Percentiles rank a stretch among this genome's conserved stretches.
These are phyloP conservation scores for Hylyphantes graminicola DNA, from an alignment of 1,140 invertebrate genomes.

Conservation along the genomic window DNA sequence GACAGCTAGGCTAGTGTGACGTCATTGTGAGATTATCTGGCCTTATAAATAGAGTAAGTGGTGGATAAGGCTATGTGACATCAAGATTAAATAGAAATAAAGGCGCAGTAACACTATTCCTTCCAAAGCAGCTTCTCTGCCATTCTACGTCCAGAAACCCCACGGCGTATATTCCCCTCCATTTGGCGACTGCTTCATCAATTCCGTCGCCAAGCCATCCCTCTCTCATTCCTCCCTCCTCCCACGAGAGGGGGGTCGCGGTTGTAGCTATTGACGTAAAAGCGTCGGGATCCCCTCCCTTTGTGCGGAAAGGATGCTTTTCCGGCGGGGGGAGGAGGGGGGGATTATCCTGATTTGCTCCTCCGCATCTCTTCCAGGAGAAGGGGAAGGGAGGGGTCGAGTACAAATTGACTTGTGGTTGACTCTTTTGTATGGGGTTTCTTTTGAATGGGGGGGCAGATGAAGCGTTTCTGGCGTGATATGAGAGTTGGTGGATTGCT, in stretches of 20 bases:
- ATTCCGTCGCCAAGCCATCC: too few relatives aligned
- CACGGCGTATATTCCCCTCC: neutral
- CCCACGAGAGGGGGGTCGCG: slow-evolving; percentile 41
- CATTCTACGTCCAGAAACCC: too few relatives aligned
- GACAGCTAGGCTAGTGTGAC: too few relatives aligned
- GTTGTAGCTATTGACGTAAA: slow-evolving; percentile 44
- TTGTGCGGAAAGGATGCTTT: slow-evolving; percentile 50
- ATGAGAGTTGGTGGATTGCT: too few relatives aligned
- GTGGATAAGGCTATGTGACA: too few relatives aligned
- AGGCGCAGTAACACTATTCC: too few relatives aligned
- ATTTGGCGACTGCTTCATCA: too few relatives aligned
- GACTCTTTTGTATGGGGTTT: neutral
- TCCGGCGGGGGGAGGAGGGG: slow-evolving; percentile 29
- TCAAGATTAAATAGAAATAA: too few relatives aligned
- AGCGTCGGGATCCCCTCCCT: slow-evolving; percentile 33
- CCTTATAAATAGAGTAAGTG: too few relatives aligned
- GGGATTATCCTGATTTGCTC: slow-evolving; percentile 61
- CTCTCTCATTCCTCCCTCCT: too few relatives aligned
- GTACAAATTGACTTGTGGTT: slow-evolving; percentile 12
- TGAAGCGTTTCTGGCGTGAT: neutral
- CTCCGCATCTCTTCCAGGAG: slow-evolving; percentile 7
- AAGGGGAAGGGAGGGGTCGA: slow-evolving; percentile 13
- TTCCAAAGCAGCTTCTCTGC: too few relatives aligned
- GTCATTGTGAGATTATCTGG: too few relatives aligned
- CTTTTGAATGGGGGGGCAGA: neutral